phyloP scores from a whole-genome alignment of 1,140 invertebrate species.

The Temnothorax curvispinosus region DNA sequence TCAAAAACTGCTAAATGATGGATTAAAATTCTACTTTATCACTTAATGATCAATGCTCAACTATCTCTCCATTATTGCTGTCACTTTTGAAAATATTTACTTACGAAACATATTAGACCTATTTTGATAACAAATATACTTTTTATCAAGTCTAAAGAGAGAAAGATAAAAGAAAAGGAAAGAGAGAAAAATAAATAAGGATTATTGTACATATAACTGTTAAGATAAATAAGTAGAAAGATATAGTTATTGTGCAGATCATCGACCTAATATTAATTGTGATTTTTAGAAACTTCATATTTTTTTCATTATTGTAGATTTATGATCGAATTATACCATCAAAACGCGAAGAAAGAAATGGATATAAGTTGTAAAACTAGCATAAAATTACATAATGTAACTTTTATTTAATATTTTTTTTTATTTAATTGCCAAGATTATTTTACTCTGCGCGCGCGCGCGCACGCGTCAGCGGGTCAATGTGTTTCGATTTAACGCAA shows the following conservation, averaged over 20 bases:
- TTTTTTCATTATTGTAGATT: background rate
- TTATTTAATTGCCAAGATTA: background rate
- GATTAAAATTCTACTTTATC: background rate
- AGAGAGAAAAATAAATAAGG: background rate
- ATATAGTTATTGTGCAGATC: background rate
- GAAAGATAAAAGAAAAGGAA: background rate
- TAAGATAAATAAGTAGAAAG: background rate
- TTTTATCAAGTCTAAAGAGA: background rate
- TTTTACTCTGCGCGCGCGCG: slow-evolving; percentile 47
- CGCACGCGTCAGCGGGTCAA: slow-evolving; percentile 66
- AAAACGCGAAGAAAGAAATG: background rate
- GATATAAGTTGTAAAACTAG: background rate
- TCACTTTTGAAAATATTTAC: background rate
- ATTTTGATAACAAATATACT: background rate
- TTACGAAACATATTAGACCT: background rate
- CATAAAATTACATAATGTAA: background rate
- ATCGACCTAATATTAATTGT: background rate
- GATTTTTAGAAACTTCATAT: background rate
- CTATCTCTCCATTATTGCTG: background rate
- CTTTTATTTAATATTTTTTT: background rate
- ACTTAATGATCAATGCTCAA: background rate
- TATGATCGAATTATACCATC: background rate
- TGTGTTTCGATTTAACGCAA: slow-evolving; percentile 69
- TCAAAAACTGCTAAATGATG: background rate
- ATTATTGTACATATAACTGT: background rate